phyloP scores from a whole-genome alignment of 2,113 vertebrate genomes.

The Mustela lutreola region DNA sequence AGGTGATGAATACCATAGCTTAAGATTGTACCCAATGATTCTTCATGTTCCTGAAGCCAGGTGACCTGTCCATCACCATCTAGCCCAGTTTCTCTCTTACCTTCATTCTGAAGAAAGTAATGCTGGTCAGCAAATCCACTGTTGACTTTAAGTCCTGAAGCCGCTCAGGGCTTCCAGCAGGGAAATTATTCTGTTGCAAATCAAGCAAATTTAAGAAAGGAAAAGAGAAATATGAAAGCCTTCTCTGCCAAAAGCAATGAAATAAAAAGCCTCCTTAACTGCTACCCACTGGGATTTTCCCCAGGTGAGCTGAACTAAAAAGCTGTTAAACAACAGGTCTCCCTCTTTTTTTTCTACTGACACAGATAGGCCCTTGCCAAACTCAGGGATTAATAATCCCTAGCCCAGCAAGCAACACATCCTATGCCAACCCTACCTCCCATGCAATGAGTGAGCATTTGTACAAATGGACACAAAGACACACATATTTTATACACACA shows the following conservation, averaged over 20 bases:
- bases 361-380: conserved; percentile 8
- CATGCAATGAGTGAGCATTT: conserved; percentile 49
- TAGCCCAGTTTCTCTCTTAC: conserved; percentile 83
- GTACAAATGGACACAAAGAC: not conserved
- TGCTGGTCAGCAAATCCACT: conserved; percentile 98
- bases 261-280: conserved; percentile 37
- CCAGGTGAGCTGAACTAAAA: conserved; percentile 13
- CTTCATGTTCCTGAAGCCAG: not conserved
- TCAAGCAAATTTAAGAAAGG: conserved; percentile 77
- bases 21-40: not conserved
- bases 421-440: not conserved
- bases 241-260: conserved; percentile 57
- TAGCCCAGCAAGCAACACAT: conserved; percentile 8
- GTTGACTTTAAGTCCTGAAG: conserved; percentile 98
- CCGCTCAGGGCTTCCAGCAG: conserved; percentile 95
- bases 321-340: not conserved
- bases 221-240: conserved; percentile 56
- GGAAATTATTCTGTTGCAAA: conserved; percentile 95
- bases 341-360: conserved; percentile 20
- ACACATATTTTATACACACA: not conserved
- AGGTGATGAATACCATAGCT: not conserved
- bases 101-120: conserved; percentile 99
- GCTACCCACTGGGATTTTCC: conserved; percentile 13
- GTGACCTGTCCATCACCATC: not conserved
- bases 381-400: conserved; percentile 42